Evolutionary conservation across 2,113 vertebrate species (phyloP).

Genomic region (Morone chrysops): DNA sequence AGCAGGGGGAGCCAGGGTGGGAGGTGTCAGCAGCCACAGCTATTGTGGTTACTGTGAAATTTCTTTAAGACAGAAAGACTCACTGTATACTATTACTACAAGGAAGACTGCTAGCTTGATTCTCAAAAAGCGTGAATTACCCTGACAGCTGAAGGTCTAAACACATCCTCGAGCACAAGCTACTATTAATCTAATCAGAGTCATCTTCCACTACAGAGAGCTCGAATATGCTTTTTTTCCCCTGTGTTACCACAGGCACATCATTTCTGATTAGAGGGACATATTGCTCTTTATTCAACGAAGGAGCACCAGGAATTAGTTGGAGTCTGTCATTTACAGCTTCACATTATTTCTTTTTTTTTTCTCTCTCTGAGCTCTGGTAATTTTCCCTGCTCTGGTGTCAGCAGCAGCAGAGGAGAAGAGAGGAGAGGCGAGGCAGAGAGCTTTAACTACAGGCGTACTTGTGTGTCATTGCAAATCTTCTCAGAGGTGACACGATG

Average conservation of each 20-base stretch:
- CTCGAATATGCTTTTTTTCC: slow-evolving; percentile 2
- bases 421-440: slow-evolving; percentile 4
- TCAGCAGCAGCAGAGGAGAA: slow-evolving; percentile 31
- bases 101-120: slow-evolving; percentile 22
- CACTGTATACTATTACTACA: slow-evolving; percentile 9
- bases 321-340: slow-evolving; percentile 55
- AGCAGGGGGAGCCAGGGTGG: background rate
- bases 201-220: slow-evolving; percentile 30
- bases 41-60: background rate
- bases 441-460: slow-evolving; percentile 45
- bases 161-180: slow-evolving; percentile 26
- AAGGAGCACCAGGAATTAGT: slow-evolving; percentile 64
- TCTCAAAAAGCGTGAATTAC: slow-evolving; percentile 39
- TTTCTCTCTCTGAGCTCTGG: slow-evolving; percentile 28
- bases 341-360: slow-evolving; percentile 25
- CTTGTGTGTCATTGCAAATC: slow-evolving; percentile 54
- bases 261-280: slow-evolving; percentile 56
- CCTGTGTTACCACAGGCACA: slow-evolving; percentile 31
- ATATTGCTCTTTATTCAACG: slow-evolving; percentile 53
- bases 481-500: slow-evolving; percentile 61
- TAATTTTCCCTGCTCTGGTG: slow-evolving; percentile 51
- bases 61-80: background rate
- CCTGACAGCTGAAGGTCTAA: slow-evolving; percentile 35
- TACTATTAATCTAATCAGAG: slow-evolving; percentile 57
- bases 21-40: background rate